Conservation (phyloP, 23 tunicate genomes). For the Halocynthia roretzi region DNA sequence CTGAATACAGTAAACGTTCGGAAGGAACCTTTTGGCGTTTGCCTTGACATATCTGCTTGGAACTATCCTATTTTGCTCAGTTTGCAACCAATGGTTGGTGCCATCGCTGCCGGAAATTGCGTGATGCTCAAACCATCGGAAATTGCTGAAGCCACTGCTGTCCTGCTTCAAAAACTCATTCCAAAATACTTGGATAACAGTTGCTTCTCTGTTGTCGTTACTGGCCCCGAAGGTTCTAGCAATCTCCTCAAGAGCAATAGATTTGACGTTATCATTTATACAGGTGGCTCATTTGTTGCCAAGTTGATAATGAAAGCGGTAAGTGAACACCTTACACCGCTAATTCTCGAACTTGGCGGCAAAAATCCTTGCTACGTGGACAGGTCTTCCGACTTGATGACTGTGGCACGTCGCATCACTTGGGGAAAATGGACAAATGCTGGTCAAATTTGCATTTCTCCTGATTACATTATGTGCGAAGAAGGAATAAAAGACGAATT, state of each 20-base stretch:
- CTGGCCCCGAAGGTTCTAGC: constrained; percentile 42
- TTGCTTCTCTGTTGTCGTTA: constrained; percentile 49
- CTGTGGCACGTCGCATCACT: constrained; percentile 49
- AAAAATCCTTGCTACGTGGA: constrained; percentile 83
- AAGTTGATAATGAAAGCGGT: constrained; percentile 66
- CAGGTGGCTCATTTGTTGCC: constrained; percentile 80
- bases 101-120: constrained; percentile 77
- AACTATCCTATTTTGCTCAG: constrained; percentile 59
- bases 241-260: constrained; percentile 29
- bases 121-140: constrained; percentile 69
- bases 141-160: constrained; percentile 36
- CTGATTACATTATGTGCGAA: constrained; percentile 47
- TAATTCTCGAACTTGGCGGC: constrained; percentile 86
- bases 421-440: constrained; percentile 47
- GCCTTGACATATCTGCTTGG: constrained; percentile 68
- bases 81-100: constrained; percentile 50
- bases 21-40: constrained; percentile 68
- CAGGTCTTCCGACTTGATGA: constrained; percentile 19
- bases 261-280: constrained; percentile 72
- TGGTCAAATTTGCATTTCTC: constrained; percentile 77
- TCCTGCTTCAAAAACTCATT: constrained; percentile 19
- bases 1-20: constrained; percentile 20
- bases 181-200: constrained; percentile 48
- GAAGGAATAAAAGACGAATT: constrained; percentile 25
- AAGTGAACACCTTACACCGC: constrained; percentile 72